Percentiles rank a stretch among this genome's conserved stretches.
phyloP scores from a whole-genome alignment of 2,113 vertebrate species.

The Callithrix jacchus region DNA sequence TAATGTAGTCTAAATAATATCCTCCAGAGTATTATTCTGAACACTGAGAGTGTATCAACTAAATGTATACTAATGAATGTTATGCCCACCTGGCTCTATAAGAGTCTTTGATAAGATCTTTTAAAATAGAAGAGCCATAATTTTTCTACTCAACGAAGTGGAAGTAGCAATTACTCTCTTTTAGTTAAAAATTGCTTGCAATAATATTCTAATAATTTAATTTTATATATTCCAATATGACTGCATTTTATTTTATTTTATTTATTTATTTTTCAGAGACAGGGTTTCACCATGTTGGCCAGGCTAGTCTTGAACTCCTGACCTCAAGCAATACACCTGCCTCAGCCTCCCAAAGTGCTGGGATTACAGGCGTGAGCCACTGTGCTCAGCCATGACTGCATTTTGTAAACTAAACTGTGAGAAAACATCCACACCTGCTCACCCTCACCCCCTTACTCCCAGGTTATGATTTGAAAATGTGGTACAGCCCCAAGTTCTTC shows the following conservation, averaged over 20 bases:
- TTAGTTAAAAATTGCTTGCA: constrained; percentile 34
- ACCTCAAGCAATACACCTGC: too few relatives aligned
- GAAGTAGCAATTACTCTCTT: constrained; percentile 35
- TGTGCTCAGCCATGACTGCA: not conserved
- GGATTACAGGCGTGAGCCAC: too few relatives aligned
- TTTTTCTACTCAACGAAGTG: constrained; percentile 42
- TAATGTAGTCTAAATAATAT: not conserved
- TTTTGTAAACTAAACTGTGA: not conserved
- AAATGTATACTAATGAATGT: not conserved
- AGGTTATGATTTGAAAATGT: not conserved
- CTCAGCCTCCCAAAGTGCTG: too few relatives aligned
- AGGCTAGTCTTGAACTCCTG: too few relatives aligned
- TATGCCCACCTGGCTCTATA: not conserved
- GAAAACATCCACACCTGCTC: not conserved
- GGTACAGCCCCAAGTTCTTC: not conserved
- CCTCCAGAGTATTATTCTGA: not conserved
- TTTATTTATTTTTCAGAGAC: too few relatives aligned
- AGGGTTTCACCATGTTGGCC: too few relatives aligned
- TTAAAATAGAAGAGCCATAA: not conserved
- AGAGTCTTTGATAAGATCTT: not conserved
- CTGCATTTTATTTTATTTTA: constrained; percentile 15
- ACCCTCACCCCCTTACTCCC: not conserved
- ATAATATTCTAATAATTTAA: not conserved
- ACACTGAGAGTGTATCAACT: not conserved
- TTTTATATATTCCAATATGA: not conserved